Conservation (phyloP, 2,113 vertebrate species). For the Arothron firmamentum region DNA sequence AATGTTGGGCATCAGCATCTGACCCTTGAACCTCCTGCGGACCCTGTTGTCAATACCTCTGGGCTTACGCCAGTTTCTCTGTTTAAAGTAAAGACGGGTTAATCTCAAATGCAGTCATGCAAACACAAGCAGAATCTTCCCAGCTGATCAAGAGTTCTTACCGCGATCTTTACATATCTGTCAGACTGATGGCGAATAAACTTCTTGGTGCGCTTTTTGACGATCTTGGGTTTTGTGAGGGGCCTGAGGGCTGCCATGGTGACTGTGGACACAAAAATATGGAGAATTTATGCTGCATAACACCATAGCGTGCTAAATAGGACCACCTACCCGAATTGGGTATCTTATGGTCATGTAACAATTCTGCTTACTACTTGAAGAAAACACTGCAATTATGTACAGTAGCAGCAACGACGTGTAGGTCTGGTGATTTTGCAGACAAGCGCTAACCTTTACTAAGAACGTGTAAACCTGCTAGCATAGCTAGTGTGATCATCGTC, state of each 20-base stretch:
- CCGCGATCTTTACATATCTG: conserved; percentile 96
- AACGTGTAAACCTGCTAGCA: conserved; percentile 18
- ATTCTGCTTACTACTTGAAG: too few relatives aligned
- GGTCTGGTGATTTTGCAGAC: too few relatives aligned
- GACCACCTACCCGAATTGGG: too few relatives aligned
- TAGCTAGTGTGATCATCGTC: not conserved
- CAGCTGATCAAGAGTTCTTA: conserved; percentile 34
- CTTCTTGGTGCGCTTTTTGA: conserved; percentile 98
- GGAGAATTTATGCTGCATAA: not conserved
- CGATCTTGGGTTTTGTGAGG: conserved; percentile 89
- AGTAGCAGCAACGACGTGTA: too few relatives aligned
- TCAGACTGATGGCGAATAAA: conserved; percentile 98
- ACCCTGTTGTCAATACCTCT: conserved; percentile 97
- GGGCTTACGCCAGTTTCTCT: conserved; percentile 96
- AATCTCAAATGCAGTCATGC: rapidly evolving
- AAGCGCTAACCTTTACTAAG: not conserved
- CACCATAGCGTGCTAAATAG: not conserved
- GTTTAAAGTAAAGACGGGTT: not conserved
- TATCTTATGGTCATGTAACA: too few relatives aligned
- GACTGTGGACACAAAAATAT: conserved; percentile 55
- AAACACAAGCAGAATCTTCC: not conserved
- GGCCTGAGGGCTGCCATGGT: conserved; percentile 90
- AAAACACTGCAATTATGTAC: too few relatives aligned
- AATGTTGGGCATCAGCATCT: conserved; percentile 98
- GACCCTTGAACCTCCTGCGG: conserved; percentile 94